These are phyloP conservation scores for Sebastes alutus DNA, from an alignment of 2,797 vertebrate genomes.

Conservation along the genomic window DNA sequence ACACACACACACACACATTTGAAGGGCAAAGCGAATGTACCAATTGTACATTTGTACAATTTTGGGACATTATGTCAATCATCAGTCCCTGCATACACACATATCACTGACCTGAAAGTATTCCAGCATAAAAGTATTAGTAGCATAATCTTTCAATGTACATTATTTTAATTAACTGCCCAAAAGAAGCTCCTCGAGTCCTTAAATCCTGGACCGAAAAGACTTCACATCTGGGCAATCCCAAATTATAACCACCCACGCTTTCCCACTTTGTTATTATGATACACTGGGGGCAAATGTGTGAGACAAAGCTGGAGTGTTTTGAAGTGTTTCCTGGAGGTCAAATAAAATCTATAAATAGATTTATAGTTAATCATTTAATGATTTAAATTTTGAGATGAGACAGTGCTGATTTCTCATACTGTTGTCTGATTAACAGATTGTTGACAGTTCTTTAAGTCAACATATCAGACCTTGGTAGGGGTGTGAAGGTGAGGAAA, in stretches of 20 bases:
- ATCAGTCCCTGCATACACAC: not conserved
- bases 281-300: not conserved
- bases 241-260: not conserved
- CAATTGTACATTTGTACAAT: not conserved
- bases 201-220: not conserved
- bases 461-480: not conserved
- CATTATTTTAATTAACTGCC: not conserved
- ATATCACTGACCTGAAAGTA: not conserved
- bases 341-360: not conserved
- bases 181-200: not conserved
- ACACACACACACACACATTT: not conserved
- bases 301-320: not conserved
- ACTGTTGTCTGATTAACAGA: not conserved
- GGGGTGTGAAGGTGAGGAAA: no score
- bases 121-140: not conserved
- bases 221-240: not conserved
- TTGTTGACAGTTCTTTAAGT: not conserved
- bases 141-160: not conserved
- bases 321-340: not conserved
- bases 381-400: not conserved
- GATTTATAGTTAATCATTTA: not conserved
- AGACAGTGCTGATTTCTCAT: not conserved
- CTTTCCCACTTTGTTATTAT: not conserved
- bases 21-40: not conserved
- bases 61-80: not conserved